phyloP scores from a whole-genome alignment of 2,113 vertebrate species.

The Brienomyrus brachyistius region DNA sequence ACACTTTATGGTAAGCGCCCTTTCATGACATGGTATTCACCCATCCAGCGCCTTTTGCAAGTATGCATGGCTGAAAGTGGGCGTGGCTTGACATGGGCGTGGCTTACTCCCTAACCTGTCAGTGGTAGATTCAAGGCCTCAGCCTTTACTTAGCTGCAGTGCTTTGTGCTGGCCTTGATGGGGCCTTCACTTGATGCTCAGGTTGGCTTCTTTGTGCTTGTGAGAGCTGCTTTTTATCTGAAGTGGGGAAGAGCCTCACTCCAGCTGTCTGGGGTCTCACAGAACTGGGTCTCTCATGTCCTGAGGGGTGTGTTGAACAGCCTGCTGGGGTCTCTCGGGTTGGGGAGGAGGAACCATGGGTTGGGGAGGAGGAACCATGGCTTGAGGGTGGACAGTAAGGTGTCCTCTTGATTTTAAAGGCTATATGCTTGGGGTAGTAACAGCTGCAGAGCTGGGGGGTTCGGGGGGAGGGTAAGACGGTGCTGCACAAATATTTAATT shows the following conservation, averaged over 20 bases:
- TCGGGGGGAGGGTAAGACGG: not conserved
- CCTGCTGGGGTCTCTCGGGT: not conserved
- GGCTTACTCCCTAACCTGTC: not conserved
- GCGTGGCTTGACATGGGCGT: not conserved
- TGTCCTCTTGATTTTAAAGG: not conserved
- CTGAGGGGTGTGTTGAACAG: not conserved
- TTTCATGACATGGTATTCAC: not conserved
- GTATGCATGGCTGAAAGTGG: too few relatives aligned
- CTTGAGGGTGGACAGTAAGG: not conserved
- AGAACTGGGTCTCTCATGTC: not conserved
- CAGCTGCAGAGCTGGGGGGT: not conserved
- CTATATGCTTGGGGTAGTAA: not conserved
- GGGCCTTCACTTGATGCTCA: not conserved
- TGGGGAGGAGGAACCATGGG: not conserved
- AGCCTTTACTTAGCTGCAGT: not conserved
- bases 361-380: not conserved
- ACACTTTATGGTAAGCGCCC: not conserved
- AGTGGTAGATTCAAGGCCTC: not conserved
- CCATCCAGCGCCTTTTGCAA: not conserved
- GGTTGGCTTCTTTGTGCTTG: not conserved
- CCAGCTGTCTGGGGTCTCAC: not conserved
- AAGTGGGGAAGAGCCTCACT: not conserved
- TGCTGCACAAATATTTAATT: not conserved
- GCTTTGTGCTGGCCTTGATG: not conserved
- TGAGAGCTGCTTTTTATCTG: not conserved